Conservation (phyloP, 2,888 invertebrate genomes). For the Helobdella robusta region DNA sequence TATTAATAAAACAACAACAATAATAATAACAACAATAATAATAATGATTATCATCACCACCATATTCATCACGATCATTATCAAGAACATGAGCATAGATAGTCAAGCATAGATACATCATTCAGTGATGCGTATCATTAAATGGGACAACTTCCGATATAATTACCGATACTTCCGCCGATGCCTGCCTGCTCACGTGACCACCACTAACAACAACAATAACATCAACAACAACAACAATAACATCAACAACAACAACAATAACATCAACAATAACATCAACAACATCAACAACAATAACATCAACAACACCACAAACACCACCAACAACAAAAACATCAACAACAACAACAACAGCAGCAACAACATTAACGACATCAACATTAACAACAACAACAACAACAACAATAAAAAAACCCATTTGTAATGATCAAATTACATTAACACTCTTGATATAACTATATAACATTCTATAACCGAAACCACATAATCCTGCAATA, state of each 20-base stretch:
- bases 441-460: too few relatives aligned
- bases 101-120: too few relatives aligned
- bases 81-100: too few relatives aligned
- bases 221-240: background rate
- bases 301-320: background rate
- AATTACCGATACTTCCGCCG: background rate
- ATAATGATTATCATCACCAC: background rate
- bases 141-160: slow-evolving; percentile 4
- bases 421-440: too few relatives aligned
- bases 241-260: background rate
- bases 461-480: too few relatives aligned
- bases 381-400: background rate
- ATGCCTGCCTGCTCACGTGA: background rate
- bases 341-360: background rate
- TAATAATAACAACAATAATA: too few relatives aligned
- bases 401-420: too few relatives aligned
- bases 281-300: background rate
- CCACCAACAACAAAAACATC: background rate
- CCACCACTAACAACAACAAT: background rate
- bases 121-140: slow-evolving; percentile 10
- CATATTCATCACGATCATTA: too few relatives aligned
- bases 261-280: background rate
- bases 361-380: background rate
- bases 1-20: background rate
- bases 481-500: too few relatives aligned